Evolutionary conservation across 2,797 vertebrate genomes (phyloP), one percentile per base, ranked within the genome.

Genomic region (Trachops cirrhosus): DNA sequence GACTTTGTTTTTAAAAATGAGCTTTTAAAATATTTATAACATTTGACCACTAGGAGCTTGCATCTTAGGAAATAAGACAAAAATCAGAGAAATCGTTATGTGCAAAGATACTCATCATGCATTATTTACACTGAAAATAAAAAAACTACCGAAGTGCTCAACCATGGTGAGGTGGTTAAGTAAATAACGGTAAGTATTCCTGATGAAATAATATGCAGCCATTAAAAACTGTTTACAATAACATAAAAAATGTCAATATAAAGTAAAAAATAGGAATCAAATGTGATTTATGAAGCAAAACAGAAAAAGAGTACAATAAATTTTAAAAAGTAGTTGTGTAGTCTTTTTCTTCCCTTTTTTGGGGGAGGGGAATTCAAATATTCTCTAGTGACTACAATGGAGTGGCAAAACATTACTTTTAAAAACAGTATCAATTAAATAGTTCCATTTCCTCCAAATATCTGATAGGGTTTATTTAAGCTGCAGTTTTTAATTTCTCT

Each of bases 41-140:
- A 59, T 74, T 79, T 70, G 52, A 94, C 26, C 37, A 41, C 22
- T 85, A 52, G 24, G 50, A 96, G 62, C 8, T 37, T 94, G 48
- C 48, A 84, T 82, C 75, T 93, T 94, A 77, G 46, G 50, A 95
- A 95, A 82, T 37, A 92, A 92, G 34, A 67, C 26, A 90, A 94
- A 95, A 94, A 87, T 71, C 52, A 84, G 59, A 94, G 44, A 91
- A 77, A 92, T 89, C 46, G 91, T 39, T 83, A 78, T 22, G 68
- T 48, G 59, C 34, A 89, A 96, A 91, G 68, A 89, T 77, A 93
- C 12, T 54, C 24, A 82, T 44, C 52, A 50, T 52, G 79, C 12
- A 89, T 84, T 68, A 85, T 80, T 94, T 59, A 86, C 9, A 54
- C 9, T 80, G 26, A 44, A 75, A 91, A 68, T 48, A 84, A 94